Percentiles rank a stretch among this genome's conserved stretches.
These are phyloP conservation scores for Lipotes vexillifer DNA, from an alignment of 2,113 vertebrate species.

Conservation along the genomic window DNA sequence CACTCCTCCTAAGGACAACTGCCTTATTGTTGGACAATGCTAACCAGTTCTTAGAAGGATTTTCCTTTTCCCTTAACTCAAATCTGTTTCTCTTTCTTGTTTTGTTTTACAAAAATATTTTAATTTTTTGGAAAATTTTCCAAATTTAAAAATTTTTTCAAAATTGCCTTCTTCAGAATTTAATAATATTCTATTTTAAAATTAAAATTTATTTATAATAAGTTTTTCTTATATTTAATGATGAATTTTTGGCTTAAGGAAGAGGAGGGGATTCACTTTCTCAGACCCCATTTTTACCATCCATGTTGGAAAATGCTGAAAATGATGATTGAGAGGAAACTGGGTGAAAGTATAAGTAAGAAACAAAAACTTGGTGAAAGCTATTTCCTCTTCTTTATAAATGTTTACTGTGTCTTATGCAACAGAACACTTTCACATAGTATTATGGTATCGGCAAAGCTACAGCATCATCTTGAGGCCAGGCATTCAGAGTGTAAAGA, in stretches of 20 bases:
- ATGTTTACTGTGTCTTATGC: background rate
- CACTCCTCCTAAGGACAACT: background rate
- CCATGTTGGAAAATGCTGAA: too few relatives aligned
- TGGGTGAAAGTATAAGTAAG: fast-evolving
- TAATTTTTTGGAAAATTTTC: background rate
- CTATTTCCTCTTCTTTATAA: background rate
- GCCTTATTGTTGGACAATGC: background rate
- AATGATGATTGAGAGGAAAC: background rate
- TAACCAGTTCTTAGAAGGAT: background rate
- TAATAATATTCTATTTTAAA: background rate
- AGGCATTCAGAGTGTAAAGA: background rate
- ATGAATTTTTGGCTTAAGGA: background rate
- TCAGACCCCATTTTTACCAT: background rate
- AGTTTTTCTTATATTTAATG: background rate
- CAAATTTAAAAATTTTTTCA: background rate
- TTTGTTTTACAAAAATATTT: background rate
- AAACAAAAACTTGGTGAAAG: background rate
- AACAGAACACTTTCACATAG: background rate
- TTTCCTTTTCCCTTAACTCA: background rate
- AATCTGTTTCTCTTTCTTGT: background rate
- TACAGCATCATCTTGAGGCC: background rate
- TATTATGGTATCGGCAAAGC: fast-evolving
- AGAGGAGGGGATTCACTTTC: background rate
- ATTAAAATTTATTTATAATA: background rate
- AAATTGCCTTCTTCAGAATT: background rate